Evolutionary conservation across 2,888 invertebrate genomes (phyloP).

Genomic region (Latrodectus hesperus): DNA sequence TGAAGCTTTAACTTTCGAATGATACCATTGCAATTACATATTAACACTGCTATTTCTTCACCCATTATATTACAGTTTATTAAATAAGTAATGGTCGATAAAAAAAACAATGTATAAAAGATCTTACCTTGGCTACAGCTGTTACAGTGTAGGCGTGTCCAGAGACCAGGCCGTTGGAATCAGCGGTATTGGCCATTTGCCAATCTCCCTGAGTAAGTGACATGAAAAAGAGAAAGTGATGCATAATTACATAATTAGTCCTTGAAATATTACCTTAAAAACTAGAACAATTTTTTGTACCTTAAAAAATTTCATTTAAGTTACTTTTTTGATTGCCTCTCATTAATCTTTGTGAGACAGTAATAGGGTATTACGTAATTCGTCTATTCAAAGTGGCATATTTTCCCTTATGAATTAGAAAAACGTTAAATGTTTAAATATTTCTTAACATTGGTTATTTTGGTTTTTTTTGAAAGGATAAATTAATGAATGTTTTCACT

Average conservation of each 20-base stretch:
- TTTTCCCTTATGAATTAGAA: too few species aligned
- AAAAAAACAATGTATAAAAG: background rate
- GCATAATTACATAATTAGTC: constrained; percentile 32
- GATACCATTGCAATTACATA: constrained; percentile 23
- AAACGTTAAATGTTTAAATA: too few species aligned
- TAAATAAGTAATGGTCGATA: constrained; percentile 13
- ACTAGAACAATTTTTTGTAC: background rate
- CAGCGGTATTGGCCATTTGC: constrained; percentile 74
- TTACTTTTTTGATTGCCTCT: too few species aligned
- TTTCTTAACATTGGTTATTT: too few species aligned
- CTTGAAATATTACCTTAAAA: constrained; percentile 23
- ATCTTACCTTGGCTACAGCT: constrained; percentile 74
- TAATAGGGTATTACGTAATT: too few species aligned
- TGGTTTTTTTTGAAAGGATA: too few species aligned
- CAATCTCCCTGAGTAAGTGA: constrained; percentile 74
- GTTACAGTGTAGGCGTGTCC: constrained; percentile 77
- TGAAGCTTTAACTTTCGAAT: constrained; percentile 16
- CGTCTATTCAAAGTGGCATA: too few species aligned
- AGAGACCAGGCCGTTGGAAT: constrained; percentile 76
- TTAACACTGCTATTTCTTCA: constrained; percentile 10
- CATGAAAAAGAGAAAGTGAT: constrained; percentile 1
- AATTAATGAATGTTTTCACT: too few species aligned
- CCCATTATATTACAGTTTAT: background rate
- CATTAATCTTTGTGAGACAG: too few species aligned
- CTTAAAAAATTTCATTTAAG: background rate